A percentile compares a stretch with the other conserved stretches of the same genome.
Conservation (phyloP, 1,140 invertebrate species). For the Pseudomyrmex concolor region DNA sequence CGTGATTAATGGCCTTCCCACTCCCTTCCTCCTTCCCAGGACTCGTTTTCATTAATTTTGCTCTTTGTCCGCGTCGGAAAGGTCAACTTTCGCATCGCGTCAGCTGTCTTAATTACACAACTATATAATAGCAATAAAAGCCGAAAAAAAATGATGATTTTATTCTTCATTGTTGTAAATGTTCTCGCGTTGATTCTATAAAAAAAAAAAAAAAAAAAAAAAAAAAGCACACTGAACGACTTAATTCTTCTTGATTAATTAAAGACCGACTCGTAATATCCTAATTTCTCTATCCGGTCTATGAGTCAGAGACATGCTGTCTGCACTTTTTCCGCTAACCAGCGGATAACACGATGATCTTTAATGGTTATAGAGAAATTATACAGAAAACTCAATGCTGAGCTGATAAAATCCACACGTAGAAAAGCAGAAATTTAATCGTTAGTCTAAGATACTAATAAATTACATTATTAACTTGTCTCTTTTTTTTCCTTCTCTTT, state of each 20-base stretch:
- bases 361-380: too few species aligned
- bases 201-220: background rate
- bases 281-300: slow-evolving; percentile 81
- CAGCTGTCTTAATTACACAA: slow-evolving; percentile 45
- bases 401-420: too few species aligned
- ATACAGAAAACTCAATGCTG: background rate
- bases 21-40: background rate
- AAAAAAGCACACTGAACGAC: slow-evolving; percentile 74
- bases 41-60: slow-evolving; percentile 54
- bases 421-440: too few species aligned
- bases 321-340: slow-evolving; percentile 36
- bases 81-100: slow-evolving; percentile 42
- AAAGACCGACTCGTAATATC: slow-evolving; percentile 77
- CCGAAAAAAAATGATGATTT: slow-evolving; percentile 4
- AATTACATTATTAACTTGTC: too few species aligned
- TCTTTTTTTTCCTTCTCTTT: too few species aligned
- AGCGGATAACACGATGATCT: background rate
- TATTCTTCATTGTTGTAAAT: background rate
- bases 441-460: too few species aligned
- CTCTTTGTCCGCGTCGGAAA: slow-evolving; percentile 43
- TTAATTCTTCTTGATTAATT: slow-evolving; percentile 81
- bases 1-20: slow-evolving; percentile 48
- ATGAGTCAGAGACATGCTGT: slow-evolving; percentile 70
- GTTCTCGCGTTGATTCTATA: background rate
- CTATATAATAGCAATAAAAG: background rate